Percentiles rank a stretch among this genome's conserved stretches.
Evolutionary conservation across 2,888 invertebrate genomes (phyloP).

Genomic region (Penaeus monodon): DNA sequence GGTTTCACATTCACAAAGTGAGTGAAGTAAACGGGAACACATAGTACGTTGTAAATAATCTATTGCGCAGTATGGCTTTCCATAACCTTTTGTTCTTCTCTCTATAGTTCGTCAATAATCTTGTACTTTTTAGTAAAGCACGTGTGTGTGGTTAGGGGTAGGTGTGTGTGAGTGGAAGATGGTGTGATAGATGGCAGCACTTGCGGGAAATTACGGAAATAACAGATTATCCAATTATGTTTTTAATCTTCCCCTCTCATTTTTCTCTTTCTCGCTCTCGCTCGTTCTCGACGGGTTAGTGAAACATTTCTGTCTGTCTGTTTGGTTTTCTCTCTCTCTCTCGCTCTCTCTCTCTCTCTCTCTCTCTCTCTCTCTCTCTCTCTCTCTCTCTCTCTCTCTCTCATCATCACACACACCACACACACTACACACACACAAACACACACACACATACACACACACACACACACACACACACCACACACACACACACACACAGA

Average conservation of each 20-base stretch:
- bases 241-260: neutral
- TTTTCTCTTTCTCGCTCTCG: neutral
- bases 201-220: no score
- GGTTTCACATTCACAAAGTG: no score
- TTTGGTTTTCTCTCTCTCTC: neutral
- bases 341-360: conserved; percentile 19
- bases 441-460: neutral
- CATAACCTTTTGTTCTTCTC: no score
- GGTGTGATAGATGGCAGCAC: no score
- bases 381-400: neutral
- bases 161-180: no score
- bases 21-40: no score
- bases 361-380: neutral
- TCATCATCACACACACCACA: neutral
- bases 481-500: neutral
- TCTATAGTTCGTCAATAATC: no score
- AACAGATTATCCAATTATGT: neutral
- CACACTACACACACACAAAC: neutral
- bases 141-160: no score
- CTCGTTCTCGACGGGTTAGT: neutral
- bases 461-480: neutral
- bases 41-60: no score
- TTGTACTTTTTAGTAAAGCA: no score
- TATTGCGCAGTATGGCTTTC: no score
- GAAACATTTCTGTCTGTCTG: neutral